A percentile compares a stretch with the other conserved stretches of the same genome.
Conservation (phyloP, 2,113 vertebrate genomes). For the Campylorhamphus procurvoides region DNA sequence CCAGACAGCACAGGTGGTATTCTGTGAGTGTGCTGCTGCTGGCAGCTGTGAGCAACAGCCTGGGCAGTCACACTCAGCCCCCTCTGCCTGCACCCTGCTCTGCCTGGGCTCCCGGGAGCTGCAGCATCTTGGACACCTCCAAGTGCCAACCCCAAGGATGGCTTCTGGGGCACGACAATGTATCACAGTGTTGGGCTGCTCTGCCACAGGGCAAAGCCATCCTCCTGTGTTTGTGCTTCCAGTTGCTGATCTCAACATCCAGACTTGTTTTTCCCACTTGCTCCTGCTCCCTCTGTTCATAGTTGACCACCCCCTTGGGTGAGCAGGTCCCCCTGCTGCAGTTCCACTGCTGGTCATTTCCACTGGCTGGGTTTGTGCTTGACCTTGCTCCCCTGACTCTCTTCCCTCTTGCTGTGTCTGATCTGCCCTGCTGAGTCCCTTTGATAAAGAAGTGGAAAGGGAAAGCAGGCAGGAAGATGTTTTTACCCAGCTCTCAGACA, state of each 20-base stretch:
- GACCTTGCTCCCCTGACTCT: neutral
- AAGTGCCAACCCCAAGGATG: neutral
- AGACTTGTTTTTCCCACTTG: neutral
- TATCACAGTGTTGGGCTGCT: neutral
- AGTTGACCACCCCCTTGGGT: neutral
- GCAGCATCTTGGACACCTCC: neutral
- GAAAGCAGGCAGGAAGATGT: neutral
- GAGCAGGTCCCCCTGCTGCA: neutral
- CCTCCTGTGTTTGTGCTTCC: neutral
- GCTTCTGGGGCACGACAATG: neutral
- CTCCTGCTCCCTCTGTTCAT: neutral
- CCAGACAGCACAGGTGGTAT: neutral
- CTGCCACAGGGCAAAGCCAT: neutral
- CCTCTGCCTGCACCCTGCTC: neutral
- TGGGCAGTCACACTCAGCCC: neutral
- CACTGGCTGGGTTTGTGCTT: neutral
- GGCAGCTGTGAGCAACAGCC: neutral
- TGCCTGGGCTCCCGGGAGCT: neutral
- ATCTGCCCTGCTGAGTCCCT: neutral
- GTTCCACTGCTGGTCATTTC: neutral
- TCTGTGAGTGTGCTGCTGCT: neutral
- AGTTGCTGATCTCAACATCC: neutral
- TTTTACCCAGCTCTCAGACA: conserved; percentile 16
- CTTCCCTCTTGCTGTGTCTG: neutral
- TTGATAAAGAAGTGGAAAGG: neutral